These are phyloP conservation scores for Cossypha caffra DNA, from an alignment of 2,797 vertebrate genomes.

Conservation along the genomic window DNA sequence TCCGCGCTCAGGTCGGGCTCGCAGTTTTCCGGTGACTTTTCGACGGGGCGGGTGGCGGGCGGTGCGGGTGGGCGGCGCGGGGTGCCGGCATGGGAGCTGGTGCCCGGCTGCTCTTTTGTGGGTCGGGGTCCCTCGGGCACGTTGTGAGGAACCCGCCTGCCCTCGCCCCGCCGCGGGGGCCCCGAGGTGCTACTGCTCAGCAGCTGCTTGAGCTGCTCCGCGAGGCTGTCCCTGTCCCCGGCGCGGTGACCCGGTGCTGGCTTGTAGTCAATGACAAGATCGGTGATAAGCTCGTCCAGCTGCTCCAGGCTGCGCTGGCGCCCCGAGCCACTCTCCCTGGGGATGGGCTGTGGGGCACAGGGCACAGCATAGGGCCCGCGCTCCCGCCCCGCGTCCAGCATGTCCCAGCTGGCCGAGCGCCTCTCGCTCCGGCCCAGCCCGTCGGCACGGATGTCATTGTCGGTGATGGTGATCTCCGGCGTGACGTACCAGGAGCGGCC, in stretches of 20 bases:
- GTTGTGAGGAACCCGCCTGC: conserved; percentile 60
- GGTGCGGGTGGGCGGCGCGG: conserved; percentile 53
- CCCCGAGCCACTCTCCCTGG: conserved; percentile 81
- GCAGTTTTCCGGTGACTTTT: conserved; percentile 83
- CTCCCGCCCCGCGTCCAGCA: conserved; percentile 67
- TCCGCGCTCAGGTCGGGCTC: conserved; percentile 90
- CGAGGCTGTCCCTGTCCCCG: conserved; percentile 76
- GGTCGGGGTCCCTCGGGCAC: conserved; percentile 72
- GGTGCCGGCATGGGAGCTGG: conserved; percentile 79
- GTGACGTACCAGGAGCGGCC: conserved; percentile 92
- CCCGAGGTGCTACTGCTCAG: conserved; percentile 80
- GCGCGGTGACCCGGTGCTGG: conserved; percentile 79
- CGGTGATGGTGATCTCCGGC: conserved; percentile 96
- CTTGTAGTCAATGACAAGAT: conserved; percentile 94
- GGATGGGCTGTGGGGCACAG: not conserved
- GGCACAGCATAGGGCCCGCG: not conserved
- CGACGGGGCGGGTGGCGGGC: conserved; percentile 34
- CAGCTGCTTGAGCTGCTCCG: conserved; percentile 88
- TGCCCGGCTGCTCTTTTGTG: conserved; percentile 82
- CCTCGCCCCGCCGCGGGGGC: conserved; percentile 48
- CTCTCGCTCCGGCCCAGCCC: conserved; percentile 77
- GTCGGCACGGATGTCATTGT: conserved; percentile 88
- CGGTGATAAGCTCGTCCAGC: conserved; percentile 92
- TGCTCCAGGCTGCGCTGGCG: conserved; percentile 94
- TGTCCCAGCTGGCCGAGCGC: conserved; percentile 84